Evolutionary conservation across 2,888 invertebrate species (phyloP), one percentile per base, ranked within the genome.

Genomic region (Diarsia brunnea): DNA sequence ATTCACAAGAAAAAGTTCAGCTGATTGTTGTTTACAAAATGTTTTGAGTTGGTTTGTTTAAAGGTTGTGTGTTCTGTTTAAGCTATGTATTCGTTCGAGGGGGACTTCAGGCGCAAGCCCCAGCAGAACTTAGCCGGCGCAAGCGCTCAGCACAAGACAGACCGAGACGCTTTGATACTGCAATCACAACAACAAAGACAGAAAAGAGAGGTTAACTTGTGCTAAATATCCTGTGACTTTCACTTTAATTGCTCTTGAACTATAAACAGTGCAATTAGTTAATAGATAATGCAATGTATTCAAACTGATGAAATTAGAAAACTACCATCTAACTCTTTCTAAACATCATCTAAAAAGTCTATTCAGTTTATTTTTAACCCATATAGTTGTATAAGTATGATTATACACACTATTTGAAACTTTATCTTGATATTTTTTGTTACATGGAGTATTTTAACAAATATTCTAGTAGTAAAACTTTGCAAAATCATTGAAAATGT

Each of bases 91-190:
- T 97, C 98, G 90, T 99, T 99, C 93, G 99, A 99, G 94, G 99
- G 99, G 74, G 98, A 99, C 93, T 98, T 98, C 93, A 97, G 98
- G 90, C 97, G 98, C 69, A 98, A 97, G 93, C 99, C 99, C 14
- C 97, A 98, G 90, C 99, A 99, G 95, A 99, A 98, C 94, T 97
- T 99, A 87, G 98, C 98, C 79, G 99, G 99, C 78, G 98, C 98
- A n/a, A 98, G 98, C 91, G 97, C 97, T 75, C 97, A 97, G 84
- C 97, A 98, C 82, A 98, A 96, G 84, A 97, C 96, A 82, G 97
- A 97, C 89, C 95, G 97, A 77, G 98, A 98, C 90, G 97, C 97
- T 71, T 95, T 99, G 69, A 96, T 99, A 82, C 97, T 98, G 75
- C 98, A 98, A 92, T 98, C 98, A 64, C 98, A 99, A 90, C 97